These are phyloP conservation scores for Tetrapedia diversipes DNA, from an alignment of 2,888 invertebrate species.

Conservation along the genomic window DNA sequence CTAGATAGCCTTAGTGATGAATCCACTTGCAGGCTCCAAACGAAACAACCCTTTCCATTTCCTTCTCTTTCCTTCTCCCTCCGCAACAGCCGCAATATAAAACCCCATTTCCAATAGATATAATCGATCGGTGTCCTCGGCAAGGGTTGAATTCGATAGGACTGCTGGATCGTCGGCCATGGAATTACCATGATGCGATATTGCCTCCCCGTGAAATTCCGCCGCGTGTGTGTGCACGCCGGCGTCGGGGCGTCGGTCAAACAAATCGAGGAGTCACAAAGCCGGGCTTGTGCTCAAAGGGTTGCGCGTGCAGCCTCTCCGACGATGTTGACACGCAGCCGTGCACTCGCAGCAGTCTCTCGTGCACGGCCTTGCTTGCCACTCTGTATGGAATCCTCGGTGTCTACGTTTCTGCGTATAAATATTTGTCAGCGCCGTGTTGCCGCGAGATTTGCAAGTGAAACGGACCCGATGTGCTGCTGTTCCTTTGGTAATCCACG, in stretches of 20 bases:
- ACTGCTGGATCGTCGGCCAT: neutral
- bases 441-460: slow-evolving; percentile 17
- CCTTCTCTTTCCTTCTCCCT: too few species aligned
- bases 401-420: slow-evolving; percentile 35
- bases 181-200: slow-evolving; percentile 16
- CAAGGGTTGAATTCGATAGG: neutral
- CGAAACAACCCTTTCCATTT: too few species aligned
- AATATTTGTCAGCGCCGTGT: slow-evolving; percentile 39
- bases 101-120: too few species aligned
- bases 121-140: too few species aligned
- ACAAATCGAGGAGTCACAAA: slow-evolving; percentile 44
- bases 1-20: too few species aligned
- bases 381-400: slow-evolving; percentile 33
- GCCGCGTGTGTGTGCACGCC: too few species aligned
- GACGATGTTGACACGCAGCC: slow-evolving; percentile 42
- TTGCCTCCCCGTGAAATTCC: too few species aligned
- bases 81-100: too few species aligned
- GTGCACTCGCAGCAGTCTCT: slow-evolving; percentile 7
- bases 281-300: slow-evolving; percentile 37
- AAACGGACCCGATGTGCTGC: neutral
- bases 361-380: neutral
- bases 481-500: neutral
- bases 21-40: too few species aligned
- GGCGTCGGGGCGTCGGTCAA: slow-evolving; percentile 26
- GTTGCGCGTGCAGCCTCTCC: slow-evolving; percentile 2